Base-by-base conservation (phyloP, 2,113 vertebrate genomes). In the Triplophysa tibetana region DNA sequence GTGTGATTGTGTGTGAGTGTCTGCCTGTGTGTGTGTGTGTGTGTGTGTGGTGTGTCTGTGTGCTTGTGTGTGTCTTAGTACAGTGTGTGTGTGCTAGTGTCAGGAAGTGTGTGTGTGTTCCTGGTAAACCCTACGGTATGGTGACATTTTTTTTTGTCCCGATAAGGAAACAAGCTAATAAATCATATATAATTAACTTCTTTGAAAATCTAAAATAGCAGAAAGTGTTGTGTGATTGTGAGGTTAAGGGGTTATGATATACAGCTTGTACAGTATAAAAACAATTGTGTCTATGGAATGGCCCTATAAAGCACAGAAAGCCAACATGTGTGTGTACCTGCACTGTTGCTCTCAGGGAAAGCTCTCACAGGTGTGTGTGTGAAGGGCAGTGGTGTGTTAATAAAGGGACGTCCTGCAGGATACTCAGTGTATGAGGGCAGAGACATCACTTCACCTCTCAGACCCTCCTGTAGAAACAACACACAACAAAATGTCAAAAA, bases 301-400 rank as follows among this genome's bases (percentile, higher is more conserved):
- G 1, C 24, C 24, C 24, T 2, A 24, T 24, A 24, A 24, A 24
- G 2, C 24, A 24, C 2, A 2, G 24, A 24, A 24, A 24, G 1
- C 24, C 24, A 1, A 1, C 2, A 24, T 24, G 24, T 24, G 24
- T 88, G 88, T 48, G 86, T 4, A 96, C 97, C 97, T 95, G 90
- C 92, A 76, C 95, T 94, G 88, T 92, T 97, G 89, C 93, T 98
- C 89, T 98, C 96, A 50, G 97, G 96, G 86, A 97, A 97, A 0
- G 95, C 94, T 87, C 93, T 88, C 3, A 92, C 89, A 43, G 95
- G 90, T 82, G 0, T 92, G 87, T 56, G 90, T 88, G 14, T 85
- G 89, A 33, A 86, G 41, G 86, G 88, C 60, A 92, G 50, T 56
- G 62, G 52, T 72, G 89, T 85, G 76, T 94, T 94, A 83, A 96